phyloP scores from a whole-genome alignment of 2,113 vertebrate genomes.

The Pseudorhombus dupliciocellatus region DNA sequence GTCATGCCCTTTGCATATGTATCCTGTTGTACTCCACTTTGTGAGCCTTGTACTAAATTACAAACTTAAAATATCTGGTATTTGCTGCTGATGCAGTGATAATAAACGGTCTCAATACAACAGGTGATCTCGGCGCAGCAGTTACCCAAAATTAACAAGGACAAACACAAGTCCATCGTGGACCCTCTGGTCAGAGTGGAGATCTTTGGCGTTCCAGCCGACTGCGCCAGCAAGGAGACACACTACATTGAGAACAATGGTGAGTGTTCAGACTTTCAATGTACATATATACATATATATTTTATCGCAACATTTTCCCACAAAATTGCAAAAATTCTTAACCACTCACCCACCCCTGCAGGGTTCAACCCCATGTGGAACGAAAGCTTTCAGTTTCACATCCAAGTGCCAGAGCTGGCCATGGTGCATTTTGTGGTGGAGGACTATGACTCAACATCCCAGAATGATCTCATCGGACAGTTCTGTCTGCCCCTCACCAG shows the following conservation, averaged over 20 bases:
- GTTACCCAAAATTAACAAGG: constrained; percentile 92
- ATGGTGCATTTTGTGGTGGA: constrained; percentile 91
- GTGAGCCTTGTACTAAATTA: no score
- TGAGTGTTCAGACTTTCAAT: constrained; percentile 42
- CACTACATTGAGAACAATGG: constrained; percentile 90
- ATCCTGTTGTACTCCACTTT: background rate
- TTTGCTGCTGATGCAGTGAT: no score
- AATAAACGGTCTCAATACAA: background rate
- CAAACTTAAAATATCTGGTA: no score
- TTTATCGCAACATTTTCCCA: background rate
- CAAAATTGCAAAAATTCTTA: no score
- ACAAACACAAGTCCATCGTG: constrained; percentile 89
- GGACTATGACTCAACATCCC: constrained; percentile 87
- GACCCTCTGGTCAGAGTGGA: constrained; percentile 92
- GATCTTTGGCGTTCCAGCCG: constrained; percentile 84
- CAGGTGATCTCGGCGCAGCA: constrained; percentile 97
- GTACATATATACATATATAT: background rate
- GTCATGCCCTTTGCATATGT: background rate
- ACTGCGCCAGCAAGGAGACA: constrained; percentile 84
- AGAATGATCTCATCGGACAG: constrained; percentile 90
- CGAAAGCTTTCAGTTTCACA: constrained; percentile 81
- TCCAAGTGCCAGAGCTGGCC: constrained; percentile 87
- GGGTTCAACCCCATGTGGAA: constrained; percentile 96
- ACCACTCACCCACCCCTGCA: constrained; percentile 49
- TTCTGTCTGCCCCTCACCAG: constrained; percentile 90